Base-by-base conservation (phyloP, 2,888 invertebrate genomes). In the Carpatolechia fugitivella region DNA sequence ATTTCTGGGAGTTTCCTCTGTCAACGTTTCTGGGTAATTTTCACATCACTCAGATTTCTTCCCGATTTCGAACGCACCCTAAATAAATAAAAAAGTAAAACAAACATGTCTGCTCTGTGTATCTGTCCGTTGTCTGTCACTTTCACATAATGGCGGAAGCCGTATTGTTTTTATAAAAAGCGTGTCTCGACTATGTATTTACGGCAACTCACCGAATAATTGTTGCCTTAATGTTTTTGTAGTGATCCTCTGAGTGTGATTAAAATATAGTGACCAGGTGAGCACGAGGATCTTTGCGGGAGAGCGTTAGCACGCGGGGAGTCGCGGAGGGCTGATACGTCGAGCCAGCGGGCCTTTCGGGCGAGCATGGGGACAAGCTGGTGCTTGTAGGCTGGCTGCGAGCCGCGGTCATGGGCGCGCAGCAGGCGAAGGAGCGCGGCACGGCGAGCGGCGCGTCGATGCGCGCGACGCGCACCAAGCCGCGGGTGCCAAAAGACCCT, bases 361-460 rank as follows among this genome's bases (percentile, higher is more conserved):
- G 40, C 29, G 4, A 24, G 30, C 11, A 24, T 55, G 16, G 41
- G 11, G 44, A 24, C 16, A 10, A 8, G 31, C 16, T 14, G 16
- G 24, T 38, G 16, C 51, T 29, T 50, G 50, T 55, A 54, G 24
- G 31, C 11, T 36, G 11, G 30, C 11, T 29, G 36, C 13, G 18
- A 36, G 58, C 60, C 59, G 58, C 60, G 57, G 91, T 81, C 83
- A 97, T 97, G 97, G 97, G 97, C 87, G 97, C 97, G 81, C 97
- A 97, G 93, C 97, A 96, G 92, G 96, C 95, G 83, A 97, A 97
- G 91, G 97, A 97, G 91, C 94, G 96, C 82, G 93, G 94, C 75
- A 92, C 94, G 76, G 92, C 93, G 75, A 91, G 92, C 80, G 95
- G 93, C 74, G 93, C 93, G 76, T 93, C 95, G 69, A 92, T 94